Percentiles rank a stretch among this genome's conserved stretches.
phyloP scores from a whole-genome alignment of 1,140 invertebrate genomes.

The Drosophila ercepeae region DNA sequence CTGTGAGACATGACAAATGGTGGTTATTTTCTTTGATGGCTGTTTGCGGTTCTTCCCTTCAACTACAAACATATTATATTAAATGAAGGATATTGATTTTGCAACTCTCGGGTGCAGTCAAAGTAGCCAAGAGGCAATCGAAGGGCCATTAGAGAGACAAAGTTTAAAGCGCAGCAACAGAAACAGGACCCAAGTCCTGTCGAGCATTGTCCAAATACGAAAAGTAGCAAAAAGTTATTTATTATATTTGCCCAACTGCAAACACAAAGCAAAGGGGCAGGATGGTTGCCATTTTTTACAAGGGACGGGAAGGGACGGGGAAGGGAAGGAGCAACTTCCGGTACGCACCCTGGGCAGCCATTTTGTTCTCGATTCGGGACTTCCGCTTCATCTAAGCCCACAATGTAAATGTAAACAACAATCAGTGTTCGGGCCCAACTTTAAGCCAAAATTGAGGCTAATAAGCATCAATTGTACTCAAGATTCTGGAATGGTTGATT shows the following conservation, averaged over 20 bases:
- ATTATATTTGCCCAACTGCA: slow-evolving; percentile 72
- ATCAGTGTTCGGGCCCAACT: slow-evolving; percentile 20
- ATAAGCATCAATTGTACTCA: slow-evolving; percentile 40
- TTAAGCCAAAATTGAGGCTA: slow-evolving; percentile 26
- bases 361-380: slow-evolving; percentile 66
- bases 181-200: slow-evolving; percentile 30
- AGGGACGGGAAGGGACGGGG: not conserved
- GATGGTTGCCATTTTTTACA: not conserved
- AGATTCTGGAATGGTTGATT: slow-evolving; percentile 24
- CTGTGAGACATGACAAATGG: slow-evolving; percentile 66
- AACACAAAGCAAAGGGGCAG: slow-evolving; percentile 36
- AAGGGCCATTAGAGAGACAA: slow-evolving; percentile 66
- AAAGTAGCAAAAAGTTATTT: slow-evolving; percentile 79
- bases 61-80: slow-evolving; percentile 4
- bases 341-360: slow-evolving; percentile 58
- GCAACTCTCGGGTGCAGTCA: slow-evolving; percentile 10
- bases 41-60: slow-evolving; percentile 43
- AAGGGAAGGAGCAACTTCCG: slow-evolving; percentile 33
- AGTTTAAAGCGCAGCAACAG: slow-evolving; percentile 60
- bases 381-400: slow-evolving; percentile 36
- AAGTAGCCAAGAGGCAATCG: slow-evolving; percentile 54
- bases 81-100: slow-evolving; percentile 52
- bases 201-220: slow-evolving; percentile 67
- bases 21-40: slow-evolving; percentile 61
- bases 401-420: slow-evolving; percentile 45